Base-by-base conservation (phyloP, 2,888 invertebrate genomes). In the Cactoblastis cactorum region DNA sequence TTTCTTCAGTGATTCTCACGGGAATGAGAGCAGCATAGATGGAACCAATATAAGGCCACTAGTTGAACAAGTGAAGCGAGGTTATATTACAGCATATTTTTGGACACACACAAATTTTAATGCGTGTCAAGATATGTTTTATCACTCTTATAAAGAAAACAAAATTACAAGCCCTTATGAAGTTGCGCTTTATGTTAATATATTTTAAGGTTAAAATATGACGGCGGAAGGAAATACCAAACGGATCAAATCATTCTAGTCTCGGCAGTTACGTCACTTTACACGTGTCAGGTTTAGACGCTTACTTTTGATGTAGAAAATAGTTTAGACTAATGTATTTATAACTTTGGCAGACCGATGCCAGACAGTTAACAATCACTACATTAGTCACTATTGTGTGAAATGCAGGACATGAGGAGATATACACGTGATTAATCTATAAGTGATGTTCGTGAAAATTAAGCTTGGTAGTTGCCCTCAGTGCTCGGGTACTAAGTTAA, bases 291-390 rank as follows among this genome's bases (percentile, higher is more conserved):
- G 35, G 4, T 11, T 9, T 19, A 4, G 19, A 34, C 19, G 33
- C 33, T 18, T 19, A 46, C 33, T 46, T 32, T 46, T 46, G 43
- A 43, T 46, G 45, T 18, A 34, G 17, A 46, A 34, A 46, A 46
- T 34, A 46, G 5, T 34, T 46, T 34, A 46, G 18, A n/a, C 14
- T 32, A 32, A 43, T 43, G 28, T 15, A 11, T 43, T 43, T 32
- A 28, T 15, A 37, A 22, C 14, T 48, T 48, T 38, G 15, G 37
- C 22, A 50, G 41, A 50, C 50, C 33, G 45, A 45, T 45, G 50
- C 50, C 43, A 50, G 50, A 50, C 50, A 43, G 43, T 43, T 43
- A 50, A 43, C 41, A 50, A 34, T 41, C 39, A 32, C 17, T 50
- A 19, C 33, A 19, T 50, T 50, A 50, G 49, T 50, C 49, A 50